phyloP scores from a whole-genome alignment of 2,113 vertebrate genomes.

The Lethenteron reissneri region DNA sequence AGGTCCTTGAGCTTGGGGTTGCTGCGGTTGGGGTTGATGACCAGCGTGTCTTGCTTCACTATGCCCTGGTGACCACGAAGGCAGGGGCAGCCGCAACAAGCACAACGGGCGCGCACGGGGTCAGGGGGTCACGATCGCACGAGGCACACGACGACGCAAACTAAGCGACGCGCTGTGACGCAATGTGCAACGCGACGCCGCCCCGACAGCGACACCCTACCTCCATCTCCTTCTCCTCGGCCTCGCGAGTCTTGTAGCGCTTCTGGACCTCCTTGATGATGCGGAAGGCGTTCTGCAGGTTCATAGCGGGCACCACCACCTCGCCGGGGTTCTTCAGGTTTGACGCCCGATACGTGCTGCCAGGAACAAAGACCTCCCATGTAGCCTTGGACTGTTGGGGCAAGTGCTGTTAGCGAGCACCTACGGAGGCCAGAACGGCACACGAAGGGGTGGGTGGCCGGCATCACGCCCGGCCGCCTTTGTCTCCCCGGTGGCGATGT shows the following conservation, averaged over 20 bases:
- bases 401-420: too few species aligned
- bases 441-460: background rate
- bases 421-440: background rate
- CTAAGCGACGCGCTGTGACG: too few species aligned
- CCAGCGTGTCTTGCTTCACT: conserved; percentile 69
- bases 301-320: conserved; percentile 53
- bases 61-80: conserved; percentile 30
- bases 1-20: conserved; percentile 85
- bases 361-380: background rate
- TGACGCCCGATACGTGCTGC: conserved; percentile 64
- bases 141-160: too few species aligned
- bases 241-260: conserved; percentile 71
- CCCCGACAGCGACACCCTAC: conserved; percentile 13
- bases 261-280: conserved; percentile 95
- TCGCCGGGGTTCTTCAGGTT: conserved; percentile 69
- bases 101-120: too few species aligned
- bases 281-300: conserved; percentile 78
- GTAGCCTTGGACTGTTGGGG: too few species aligned
- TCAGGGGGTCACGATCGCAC: too few species aligned
- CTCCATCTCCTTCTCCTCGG: conserved; percentile 82
- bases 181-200: background rate
- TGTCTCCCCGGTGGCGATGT: too few species aligned
- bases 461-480: background rate
- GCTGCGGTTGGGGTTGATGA: conserved; percentile 76
- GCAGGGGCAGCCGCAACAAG: too few species aligned